Conservation (phyloP, 2,113 vertebrate genomes). For the Shinisaurus crocodilurus region DNA sequence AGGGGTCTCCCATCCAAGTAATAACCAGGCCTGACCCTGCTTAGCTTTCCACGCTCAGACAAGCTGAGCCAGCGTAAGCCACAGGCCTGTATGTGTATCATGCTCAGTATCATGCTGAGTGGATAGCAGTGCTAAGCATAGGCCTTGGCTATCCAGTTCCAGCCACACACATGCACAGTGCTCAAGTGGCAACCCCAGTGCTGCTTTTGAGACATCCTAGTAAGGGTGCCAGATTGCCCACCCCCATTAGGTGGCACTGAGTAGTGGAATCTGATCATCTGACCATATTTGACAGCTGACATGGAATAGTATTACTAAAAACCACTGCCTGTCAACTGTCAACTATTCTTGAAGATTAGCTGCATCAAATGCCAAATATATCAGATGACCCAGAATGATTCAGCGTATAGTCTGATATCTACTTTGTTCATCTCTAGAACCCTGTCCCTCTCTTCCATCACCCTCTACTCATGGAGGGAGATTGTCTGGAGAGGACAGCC, state of each 20-base stretch:
- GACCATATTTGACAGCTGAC: background rate
- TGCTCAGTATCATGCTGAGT: background rate
- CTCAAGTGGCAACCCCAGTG: background rate
- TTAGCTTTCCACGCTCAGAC: no score
- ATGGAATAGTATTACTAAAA: background rate
- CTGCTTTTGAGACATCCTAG: background rate
- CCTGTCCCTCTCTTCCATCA: no score
- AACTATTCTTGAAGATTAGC: background rate
- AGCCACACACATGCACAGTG: background rate
- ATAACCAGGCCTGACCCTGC: no score
- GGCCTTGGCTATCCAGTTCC: background rate
- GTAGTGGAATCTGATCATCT: background rate
- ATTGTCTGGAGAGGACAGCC: no score
- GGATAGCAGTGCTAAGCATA: background rate
- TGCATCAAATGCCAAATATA: background rate
- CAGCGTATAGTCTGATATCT: background rate
- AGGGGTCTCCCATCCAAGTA: no score
- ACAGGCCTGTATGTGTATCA: no score
- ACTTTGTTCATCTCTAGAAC: no score
- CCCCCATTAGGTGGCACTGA: background rate
- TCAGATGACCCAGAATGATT: background rate
- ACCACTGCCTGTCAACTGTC: background rate
- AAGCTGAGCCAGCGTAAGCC: no score
- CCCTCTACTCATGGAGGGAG: no score
- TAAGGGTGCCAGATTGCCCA: background rate